These are phyloP conservation scores for Gadus chalcogrammus DNA, from an alignment of 2,113 vertebrate species.

Conservation along the genomic window DNA sequence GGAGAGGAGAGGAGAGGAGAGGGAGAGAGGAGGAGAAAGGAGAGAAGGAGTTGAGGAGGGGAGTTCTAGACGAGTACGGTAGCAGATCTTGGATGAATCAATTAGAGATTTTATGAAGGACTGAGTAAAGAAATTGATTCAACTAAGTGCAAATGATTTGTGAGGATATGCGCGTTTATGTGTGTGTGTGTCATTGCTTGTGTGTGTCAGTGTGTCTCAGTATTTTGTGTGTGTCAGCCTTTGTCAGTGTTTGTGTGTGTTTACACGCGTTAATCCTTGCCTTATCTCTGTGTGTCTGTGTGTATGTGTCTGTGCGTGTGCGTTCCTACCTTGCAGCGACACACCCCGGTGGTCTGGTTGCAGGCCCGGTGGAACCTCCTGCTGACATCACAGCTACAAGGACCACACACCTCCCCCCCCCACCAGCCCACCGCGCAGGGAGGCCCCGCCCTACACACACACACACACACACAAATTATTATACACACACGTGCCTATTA, in stretches of 20 bases:
- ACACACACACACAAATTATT: too few species aligned
- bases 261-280: too few species aligned
- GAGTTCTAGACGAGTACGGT: too few species aligned
- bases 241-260: too few species aligned
- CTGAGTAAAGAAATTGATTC: too few species aligned
- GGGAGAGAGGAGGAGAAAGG: neutral
- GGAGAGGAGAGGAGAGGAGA: neutral
- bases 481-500: too few species aligned
- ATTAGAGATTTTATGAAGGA: too few species aligned
- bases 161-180: neutral
- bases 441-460: slow-evolving; percentile 49
- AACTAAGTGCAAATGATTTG: too few species aligned
- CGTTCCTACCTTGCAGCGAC: slow-evolving; percentile 80
- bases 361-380: slow-evolving; percentile 86
- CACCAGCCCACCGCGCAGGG: slow-evolving; percentile 88
- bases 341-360: slow-evolving; percentile 85
- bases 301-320: neutral
- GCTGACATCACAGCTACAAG: slow-evolving; percentile 80
- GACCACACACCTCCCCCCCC: slow-evolving; percentile 85
- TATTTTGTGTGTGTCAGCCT: too few species aligned
- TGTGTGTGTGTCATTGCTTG: too few species aligned
- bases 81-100: too few species aligned
- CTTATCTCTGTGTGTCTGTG: neutral
- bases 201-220: too few species aligned
- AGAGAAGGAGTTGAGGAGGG: neutral